phyloP scores from a whole-genome alignment of 2,888 invertebrate species.

The Acanthosepion lycidas region DNA sequence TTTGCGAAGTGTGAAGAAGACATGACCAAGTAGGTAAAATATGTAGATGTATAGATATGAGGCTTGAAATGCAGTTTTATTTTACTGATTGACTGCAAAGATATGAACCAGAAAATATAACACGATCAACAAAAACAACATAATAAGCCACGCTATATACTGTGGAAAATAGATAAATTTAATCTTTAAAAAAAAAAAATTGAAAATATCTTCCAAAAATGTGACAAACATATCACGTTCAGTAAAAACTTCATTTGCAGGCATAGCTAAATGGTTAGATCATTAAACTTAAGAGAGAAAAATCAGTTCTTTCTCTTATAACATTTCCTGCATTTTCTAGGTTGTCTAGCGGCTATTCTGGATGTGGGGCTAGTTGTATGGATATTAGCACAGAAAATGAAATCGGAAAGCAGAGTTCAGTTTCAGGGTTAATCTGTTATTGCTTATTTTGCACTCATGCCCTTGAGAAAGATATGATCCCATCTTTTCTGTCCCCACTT shows the following conservation, averaged over 20 bases:
- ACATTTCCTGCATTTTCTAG: not conserved
- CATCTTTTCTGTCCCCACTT: too few species aligned
- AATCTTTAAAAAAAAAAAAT: not conserved
- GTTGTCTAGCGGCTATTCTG: not conserved
- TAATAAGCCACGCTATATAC: not conserved
- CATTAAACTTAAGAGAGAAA: not conserved
- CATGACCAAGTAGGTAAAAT: slow-evolving; percentile 1
- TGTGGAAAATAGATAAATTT: not conserved
- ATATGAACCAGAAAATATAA: not conserved
- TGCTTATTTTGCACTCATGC: too few species aligned
- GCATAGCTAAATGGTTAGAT: slow-evolving; percentile 6
- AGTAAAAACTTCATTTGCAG: not conserved
- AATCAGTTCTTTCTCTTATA: not conserved
- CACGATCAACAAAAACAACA: not conserved
- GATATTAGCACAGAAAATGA: too few species aligned
- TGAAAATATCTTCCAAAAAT: not conserved
- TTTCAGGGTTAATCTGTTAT: too few species aligned
- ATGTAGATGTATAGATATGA: not conserved
- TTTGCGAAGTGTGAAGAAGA: not conserved
- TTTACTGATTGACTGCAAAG: not conserved
- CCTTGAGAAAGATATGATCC: too few species aligned
- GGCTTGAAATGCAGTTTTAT: not conserved
- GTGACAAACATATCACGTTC: not conserved
- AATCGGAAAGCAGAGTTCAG: too few species aligned
- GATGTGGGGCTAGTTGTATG: too few species aligned